Evolutionary conservation across 2,113 vertebrate species (phyloP).

Genomic region (Oenanthe melanoleuca): DNA sequence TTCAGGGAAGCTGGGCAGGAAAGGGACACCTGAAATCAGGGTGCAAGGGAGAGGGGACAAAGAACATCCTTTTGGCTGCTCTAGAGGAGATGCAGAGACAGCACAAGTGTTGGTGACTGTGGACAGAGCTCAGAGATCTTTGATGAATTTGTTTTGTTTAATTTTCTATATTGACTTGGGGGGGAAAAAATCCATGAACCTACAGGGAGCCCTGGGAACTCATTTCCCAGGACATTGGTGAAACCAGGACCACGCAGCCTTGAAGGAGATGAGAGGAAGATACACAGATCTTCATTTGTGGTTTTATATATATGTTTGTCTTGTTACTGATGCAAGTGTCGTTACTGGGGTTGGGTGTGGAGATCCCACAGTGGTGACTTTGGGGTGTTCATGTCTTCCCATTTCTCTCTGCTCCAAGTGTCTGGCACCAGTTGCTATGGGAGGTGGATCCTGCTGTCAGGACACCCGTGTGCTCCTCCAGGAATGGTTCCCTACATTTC

Average conservation of each 20-base stretch:
- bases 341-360: neutral
- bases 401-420: neutral
- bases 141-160: neutral
- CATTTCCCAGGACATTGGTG: accelerated
- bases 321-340: neutral
- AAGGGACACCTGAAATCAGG: neutral
- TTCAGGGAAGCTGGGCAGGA: neutral
- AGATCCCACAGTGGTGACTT: accelerated
- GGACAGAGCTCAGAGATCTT: neutral
- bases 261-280: neutral
- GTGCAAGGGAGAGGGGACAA: neutral
- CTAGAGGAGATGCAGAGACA: neutral
- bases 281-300: neutral
- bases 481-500: neutral
- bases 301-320: neutral
- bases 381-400: neutral
- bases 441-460: neutral
- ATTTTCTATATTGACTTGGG: neutral
- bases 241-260: neutral
- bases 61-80: neutral
- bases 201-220: neutral
- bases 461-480: neutral
- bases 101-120: neutral
- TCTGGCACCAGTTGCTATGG: neutral
- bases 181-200: neutral